phyloP scores from a whole-genome alignment of 1,140 invertebrate genomes.

The Atopsyche davidsoni region DNA sequence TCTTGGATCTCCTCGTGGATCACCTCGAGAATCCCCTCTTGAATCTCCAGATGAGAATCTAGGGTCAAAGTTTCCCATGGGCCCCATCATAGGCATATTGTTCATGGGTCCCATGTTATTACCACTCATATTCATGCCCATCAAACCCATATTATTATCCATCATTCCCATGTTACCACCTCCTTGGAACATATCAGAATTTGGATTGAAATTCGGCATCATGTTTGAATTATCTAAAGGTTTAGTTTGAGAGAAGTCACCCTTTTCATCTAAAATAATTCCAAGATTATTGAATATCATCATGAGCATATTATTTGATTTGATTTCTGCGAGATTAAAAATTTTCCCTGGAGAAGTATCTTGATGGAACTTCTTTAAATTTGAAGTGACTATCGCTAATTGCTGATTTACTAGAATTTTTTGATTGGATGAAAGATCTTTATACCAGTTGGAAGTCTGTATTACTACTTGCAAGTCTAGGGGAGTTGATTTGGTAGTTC shows the following conservation, averaged over 20 bases:
- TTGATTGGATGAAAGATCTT: constrained; percentile 58
- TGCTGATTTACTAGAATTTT: constrained; percentile 63
- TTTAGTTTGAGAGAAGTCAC: constrained; percentile 49
- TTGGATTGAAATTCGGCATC: constrained; percentile 43
- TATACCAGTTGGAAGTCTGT: constrained; percentile 60
- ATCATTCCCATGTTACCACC: constrained; percentile 34
- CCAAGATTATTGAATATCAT: constrained; percentile 53
- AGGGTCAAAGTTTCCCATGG: constrained; percentile 41
- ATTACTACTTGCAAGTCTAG: constrained; percentile 52
- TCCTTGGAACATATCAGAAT: constrained; percentile 34
- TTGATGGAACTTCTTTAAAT: constrained; percentile 52
- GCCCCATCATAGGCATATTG: constrained; percentile 32
- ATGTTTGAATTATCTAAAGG: constrained; percentile 38
- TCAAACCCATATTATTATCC: constrained; percentile 40
- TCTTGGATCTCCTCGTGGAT: constrained; percentile 37
- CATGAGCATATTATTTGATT: constrained; percentile 46
- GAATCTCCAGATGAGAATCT: constrained; percentile 40
- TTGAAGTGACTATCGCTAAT: constrained; percentile 52
- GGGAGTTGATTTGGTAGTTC: constrained; percentile 40
- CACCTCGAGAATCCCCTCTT: constrained; percentile 36
- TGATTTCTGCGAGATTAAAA: constrained; percentile 48
- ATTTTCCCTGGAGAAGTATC: constrained; percentile 46
- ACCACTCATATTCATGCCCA: constrained; percentile 42
- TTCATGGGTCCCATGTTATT: constrained; percentile 37
- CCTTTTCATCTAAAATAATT: constrained; percentile 48